Percentiles rank a stretch among this genome's conserved stretches.
Evolutionary conservation across 2,888 invertebrate genomes (phyloP).

Genomic region (Capitulum mitella): DNA sequence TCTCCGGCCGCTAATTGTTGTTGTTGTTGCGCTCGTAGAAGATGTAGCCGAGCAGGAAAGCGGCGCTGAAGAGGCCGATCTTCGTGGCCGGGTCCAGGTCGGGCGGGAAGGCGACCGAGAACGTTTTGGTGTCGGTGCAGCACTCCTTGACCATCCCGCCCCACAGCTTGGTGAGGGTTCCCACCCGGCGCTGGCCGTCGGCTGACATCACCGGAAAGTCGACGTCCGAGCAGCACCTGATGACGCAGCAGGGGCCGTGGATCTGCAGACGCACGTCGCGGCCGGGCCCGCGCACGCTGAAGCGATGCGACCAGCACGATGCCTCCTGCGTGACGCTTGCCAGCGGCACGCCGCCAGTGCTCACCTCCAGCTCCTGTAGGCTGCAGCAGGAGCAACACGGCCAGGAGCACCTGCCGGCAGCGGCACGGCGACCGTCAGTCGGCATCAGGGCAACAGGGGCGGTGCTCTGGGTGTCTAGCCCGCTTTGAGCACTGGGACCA

Average conservation of each 20-base stretch:
- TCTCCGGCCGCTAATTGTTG: background rate
- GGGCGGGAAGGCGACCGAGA: background rate
- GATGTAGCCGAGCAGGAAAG: constrained; percentile 1
- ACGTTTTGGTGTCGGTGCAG: background rate
- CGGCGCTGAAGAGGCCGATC: background rate
- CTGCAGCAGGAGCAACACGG: background rate
- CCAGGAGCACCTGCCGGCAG: background rate
- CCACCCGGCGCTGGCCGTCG: background rate
- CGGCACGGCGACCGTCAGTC: too few species aligned
- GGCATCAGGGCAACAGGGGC: too few species aligned
- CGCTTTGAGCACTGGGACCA: too few species aligned
- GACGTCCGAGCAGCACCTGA: background rate
- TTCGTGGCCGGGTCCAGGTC: background rate
- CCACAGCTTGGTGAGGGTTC: background rate
- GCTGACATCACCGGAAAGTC: background rate
- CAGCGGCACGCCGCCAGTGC: background rate
- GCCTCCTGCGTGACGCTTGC: background rate
- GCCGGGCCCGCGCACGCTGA: background rate
- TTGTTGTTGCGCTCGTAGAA: background rate
- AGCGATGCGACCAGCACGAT: background rate
- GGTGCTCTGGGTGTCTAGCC: too few species aligned
- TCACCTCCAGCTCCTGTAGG: background rate
- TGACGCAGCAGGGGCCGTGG: background rate
- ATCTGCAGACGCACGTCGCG: background rate
- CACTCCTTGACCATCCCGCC: background rate